These are phyloP conservation scores for Tympanuchus pallidicinctus DNA, from an alignment of 2,113 vertebrate genomes.

Conservation along the genomic window DNA sequence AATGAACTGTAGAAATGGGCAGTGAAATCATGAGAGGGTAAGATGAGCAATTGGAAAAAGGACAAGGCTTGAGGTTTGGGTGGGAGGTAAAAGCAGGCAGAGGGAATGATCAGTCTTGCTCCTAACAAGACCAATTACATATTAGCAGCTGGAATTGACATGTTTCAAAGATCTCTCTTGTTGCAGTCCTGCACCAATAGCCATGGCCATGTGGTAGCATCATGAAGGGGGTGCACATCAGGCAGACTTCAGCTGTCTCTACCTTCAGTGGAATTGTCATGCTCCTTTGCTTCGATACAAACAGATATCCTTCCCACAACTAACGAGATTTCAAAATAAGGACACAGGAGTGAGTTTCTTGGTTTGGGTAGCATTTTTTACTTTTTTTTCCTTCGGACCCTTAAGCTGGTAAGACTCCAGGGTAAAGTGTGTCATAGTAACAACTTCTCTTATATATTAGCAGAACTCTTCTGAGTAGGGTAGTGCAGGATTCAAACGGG, in stretches of 20 bases:
- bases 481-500: neutral
- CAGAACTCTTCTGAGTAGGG: neutral
- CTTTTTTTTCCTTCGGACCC: neutral
- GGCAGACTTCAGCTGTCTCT: slow-evolving; percentile 5
- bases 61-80: neutral
- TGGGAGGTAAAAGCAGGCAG: neutral
- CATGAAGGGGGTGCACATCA: neutral
- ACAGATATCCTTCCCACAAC: neutral
- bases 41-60: neutral
- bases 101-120: neutral
- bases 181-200: neutral
- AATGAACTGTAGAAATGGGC: neutral
- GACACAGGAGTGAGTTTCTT: neutral
- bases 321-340: neutral
- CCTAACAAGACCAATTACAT: neutral
- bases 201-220: neutral
- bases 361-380: neutral
- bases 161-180: neutral
- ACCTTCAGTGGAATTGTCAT: neutral
- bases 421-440: neutral
- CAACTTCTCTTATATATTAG: neutral
- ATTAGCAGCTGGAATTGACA: slow-evolving; percentile 20
- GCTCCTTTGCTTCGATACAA: neutral
- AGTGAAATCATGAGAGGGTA: neutral
- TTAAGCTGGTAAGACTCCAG: neutral